Evolutionary conservation across 2,113 vertebrate species (phyloP).

Genomic region (Xiphias gladius): DNA sequence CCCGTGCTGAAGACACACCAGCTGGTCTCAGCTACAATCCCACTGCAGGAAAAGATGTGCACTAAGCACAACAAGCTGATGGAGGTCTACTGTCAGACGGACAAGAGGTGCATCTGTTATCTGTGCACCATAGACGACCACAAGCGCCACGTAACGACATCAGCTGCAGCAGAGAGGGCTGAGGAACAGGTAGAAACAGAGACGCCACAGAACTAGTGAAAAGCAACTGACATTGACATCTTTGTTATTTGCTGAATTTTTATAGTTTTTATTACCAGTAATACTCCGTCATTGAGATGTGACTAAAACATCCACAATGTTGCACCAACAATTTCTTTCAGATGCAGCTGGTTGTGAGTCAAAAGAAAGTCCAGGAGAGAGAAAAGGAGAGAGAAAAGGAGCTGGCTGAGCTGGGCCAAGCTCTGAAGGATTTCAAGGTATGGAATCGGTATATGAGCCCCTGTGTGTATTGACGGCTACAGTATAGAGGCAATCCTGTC

Average conservation of each 20-base stretch:
- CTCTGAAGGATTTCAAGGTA: conserved; percentile 38
- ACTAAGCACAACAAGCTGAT: conserved; percentile 37
- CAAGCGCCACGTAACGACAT: accelerated
- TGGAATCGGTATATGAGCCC: neutral
- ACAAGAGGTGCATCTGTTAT: conserved; percentile 18
- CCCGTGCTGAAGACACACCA: conserved; percentile 42
- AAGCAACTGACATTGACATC: too few relatives aligned
- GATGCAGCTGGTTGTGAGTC: neutral
- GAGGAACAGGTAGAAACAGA: neutral
- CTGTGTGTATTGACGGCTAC: too few relatives aligned
- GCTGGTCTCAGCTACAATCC: neutral
- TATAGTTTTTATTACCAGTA: too few relatives aligned
- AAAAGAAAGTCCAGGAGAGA: neutral
- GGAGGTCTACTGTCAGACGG: conserved; percentile 43
- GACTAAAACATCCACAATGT: neutral
- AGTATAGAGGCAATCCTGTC: too few relatives aligned
- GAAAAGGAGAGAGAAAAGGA: conserved; percentile 12
- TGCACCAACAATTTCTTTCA: neutral
- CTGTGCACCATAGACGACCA: conserved; percentile 19
- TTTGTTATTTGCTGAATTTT: too few relatives aligned
- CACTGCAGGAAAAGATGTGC: conserved; percentile 47
- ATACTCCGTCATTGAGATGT: too few relatives aligned
- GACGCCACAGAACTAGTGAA: neutral
- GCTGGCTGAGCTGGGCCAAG: conserved; percentile 10
- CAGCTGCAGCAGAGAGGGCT: neutral